Evolutionary conservation across 1,140 invertebrate genomes (phyloP).

Genomic region (Aphelinus atriplicis): DNA sequence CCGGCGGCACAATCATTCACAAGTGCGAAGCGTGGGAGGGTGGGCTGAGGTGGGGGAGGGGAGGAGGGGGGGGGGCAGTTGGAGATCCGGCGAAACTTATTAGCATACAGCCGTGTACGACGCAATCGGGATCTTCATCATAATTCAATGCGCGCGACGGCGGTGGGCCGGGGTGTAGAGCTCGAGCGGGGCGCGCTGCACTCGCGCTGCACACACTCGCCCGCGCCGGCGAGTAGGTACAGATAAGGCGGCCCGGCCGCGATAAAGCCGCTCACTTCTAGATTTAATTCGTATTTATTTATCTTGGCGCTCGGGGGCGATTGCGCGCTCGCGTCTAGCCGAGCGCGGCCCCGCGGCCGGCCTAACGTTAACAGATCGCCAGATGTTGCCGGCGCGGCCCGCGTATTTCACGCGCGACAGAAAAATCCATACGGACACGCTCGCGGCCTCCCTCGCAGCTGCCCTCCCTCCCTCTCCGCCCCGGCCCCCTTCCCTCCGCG

Average conservation of each 20-base stretch:
- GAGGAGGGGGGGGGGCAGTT: no score
- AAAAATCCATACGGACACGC: constrained; percentile 51
- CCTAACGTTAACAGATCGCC: constrained; percentile 62
- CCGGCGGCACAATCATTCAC: no score
- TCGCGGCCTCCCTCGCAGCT: not conserved
- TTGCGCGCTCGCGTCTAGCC: constrained; percentile 39
- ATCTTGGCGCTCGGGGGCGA: constrained; percentile 54
- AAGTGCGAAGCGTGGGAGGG: no score
- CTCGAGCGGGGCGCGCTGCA: no score
- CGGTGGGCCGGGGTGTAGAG: no score
- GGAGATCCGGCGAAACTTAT: no score
- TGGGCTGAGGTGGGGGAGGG: no score
- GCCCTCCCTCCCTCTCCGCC: not conserved
- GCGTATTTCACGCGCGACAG: constrained; percentile 56
- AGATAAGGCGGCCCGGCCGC: constrained; percentile 11
- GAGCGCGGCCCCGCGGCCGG: constrained; percentile 44
- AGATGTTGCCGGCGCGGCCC: constrained; percentile 56
- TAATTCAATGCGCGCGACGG: no score
- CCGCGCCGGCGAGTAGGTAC: no score
- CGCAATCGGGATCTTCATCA: no score
- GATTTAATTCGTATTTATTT: constrained; percentile 66
- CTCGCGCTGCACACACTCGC: no score
- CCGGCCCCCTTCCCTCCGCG: not conserved
- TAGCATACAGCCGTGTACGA: no score
- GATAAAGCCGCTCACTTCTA: constrained; percentile 52